These are phyloP conservation scores for Rosalia funebris DNA, from an alignment of 2,888 invertebrate genomes.

Conservation along the genomic window DNA sequence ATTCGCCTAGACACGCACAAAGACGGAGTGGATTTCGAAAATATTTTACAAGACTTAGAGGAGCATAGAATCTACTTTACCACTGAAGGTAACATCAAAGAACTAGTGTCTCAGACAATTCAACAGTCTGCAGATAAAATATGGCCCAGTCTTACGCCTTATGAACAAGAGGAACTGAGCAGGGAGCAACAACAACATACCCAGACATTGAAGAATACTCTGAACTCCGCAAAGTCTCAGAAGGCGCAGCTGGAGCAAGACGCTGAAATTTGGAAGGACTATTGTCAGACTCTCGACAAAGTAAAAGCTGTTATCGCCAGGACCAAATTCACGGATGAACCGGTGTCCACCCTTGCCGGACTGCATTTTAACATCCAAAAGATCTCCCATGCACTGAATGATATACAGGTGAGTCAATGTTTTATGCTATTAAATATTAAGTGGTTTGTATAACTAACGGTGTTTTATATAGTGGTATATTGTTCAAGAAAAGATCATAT, in stretches of 20 bases:
- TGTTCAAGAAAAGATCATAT: too few species aligned
- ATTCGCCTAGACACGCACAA: constrained; percentile 80
- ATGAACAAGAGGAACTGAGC: constrained; percentile 85
- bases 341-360: constrained; percentile 81
- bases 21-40: constrained; percentile 89
- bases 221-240: constrained; percentile 84
- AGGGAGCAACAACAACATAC: constrained; percentile 84
- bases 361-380: constrained; percentile 87
- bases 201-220: constrained; percentile 81
- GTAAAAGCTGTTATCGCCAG: constrained; percentile 80
- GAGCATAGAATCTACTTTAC: constrained; percentile 89
- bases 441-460: too few species aligned
- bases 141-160: constrained; percentile 83
- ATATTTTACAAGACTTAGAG: constrained; percentile 82
- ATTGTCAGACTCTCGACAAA: constrained; percentile 80
- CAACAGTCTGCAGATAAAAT: constrained; percentile 88
- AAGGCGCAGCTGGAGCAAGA: constrained; percentile 84
- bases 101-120: constrained; percentile 82
- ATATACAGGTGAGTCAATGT: constrained; percentile 73
- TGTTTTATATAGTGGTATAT: too few species aligned
- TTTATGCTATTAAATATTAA: too few species aligned
- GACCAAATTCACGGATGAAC: constrained; percentile 81
- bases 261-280: constrained; percentile 86
- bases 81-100: constrained; percentile 80
- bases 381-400: constrained; percentile 79